Evolutionary conservation across 2,888 invertebrate genomes (phyloP).

Genomic region (Acanthacorydalis orientalis): DNA sequence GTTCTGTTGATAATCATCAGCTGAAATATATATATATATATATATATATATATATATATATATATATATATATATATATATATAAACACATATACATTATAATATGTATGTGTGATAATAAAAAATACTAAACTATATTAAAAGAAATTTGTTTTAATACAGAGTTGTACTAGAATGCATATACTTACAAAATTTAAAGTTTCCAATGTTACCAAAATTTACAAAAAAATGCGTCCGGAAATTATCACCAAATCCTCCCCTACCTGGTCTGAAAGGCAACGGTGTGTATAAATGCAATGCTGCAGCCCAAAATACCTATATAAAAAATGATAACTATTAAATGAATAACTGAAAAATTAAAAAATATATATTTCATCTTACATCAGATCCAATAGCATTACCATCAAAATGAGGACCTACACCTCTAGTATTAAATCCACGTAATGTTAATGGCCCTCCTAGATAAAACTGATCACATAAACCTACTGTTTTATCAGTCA

Average conservation of each 20-base stretch:
- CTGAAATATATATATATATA: slow-evolving; percentile 16
- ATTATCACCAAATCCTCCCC: slow-evolving; percentile 63
- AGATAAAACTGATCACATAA: slow-evolving; percentile 65
- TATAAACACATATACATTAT: too few relatives aligned
- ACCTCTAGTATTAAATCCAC: slow-evolving; percentile 80
- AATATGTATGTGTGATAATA: too few relatives aligned
- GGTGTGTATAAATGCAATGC: slow-evolving; percentile 82
- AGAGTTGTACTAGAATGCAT: too few relatives aligned
- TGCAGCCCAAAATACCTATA: slow-evolving; percentile 70
- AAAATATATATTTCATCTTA: slow-evolving; percentile 16
- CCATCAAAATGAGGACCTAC: slow-evolving; percentile 72
- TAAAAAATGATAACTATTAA: background rate
- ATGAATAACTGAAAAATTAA: background rate
- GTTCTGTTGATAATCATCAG: slow-evolving; percentile 23
- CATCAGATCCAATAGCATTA: slow-evolving; percentile 53
- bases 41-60: background rate
- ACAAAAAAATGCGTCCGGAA: slow-evolving; percentile 81
- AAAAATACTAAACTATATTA: too few relatives aligned
- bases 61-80: slow-evolving; percentile 4
- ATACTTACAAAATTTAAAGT: slow-evolving; percentile 31
- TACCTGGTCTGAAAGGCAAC: slow-evolving; percentile 69
- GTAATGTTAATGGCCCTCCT: slow-evolving; percentile 75
- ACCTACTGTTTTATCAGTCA: slow-evolving; percentile 40
- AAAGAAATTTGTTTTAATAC: too few relatives aligned
- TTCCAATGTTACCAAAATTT: slow-evolving; percentile 70